Evolutionary conservation across 2,797 vertebrate species (phyloP).

Genomic region (Gymnoscopelus braueri): DNA sequence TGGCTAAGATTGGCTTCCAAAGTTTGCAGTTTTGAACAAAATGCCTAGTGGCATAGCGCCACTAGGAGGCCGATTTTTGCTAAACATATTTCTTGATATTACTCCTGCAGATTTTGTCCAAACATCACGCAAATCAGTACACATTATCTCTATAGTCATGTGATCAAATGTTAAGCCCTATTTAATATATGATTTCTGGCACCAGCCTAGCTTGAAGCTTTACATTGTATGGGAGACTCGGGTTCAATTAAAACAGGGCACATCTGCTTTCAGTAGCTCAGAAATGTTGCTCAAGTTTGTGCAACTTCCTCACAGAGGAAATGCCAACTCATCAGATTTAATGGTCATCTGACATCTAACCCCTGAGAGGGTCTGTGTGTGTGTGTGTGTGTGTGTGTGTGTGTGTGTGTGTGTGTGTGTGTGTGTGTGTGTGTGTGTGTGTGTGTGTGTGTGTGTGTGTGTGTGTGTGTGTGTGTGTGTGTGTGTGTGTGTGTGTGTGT

Average conservation of each 20-base stretch:
- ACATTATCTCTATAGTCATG: no score
- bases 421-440: slow-evolving; percentile 12
- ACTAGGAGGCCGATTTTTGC: no score
- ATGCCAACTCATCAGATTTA: slow-evolving; percentile 43
- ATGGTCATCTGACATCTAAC: slow-evolving; percentile 54
- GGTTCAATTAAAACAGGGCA: slow-evolving; percentile 2
- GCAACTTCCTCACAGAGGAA: slow-evolving; percentile 57
- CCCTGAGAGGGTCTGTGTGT: slow-evolving; percentile 8
- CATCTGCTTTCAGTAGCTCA: slow-evolving; percentile 41
- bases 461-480: not conserved
- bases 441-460: slow-evolving; percentile 7
- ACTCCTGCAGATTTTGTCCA: no score
- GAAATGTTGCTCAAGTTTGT: slow-evolving; percentile 40
- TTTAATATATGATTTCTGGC: no score
- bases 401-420: slow-evolving; percentile 14
- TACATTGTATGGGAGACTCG: no score
- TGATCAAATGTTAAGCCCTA: no score
- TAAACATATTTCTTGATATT: no score
- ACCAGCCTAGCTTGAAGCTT: no score
- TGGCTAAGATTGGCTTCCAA: no score
- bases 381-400: slow-evolving; percentile 4
- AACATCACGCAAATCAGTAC: no score
- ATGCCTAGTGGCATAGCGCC: no score
- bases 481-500: not conserved
- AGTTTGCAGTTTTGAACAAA: no score